These are phyloP conservation scores for Chrysolophus pictus DNA, from an alignment of 2,797 vertebrate genomes.

Conservation along the genomic window DNA sequence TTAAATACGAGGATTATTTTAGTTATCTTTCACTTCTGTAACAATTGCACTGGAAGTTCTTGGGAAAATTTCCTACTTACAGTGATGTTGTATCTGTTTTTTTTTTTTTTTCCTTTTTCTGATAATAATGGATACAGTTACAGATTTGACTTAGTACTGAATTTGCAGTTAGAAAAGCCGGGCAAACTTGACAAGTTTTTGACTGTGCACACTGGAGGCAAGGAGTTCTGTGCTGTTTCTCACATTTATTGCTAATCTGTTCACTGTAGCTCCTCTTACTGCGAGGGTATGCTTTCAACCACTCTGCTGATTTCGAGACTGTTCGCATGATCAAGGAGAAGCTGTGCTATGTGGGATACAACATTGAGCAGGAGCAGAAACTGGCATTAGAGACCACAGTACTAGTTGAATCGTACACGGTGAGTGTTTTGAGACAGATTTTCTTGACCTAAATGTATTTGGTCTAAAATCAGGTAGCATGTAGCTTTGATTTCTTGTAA, in stretches of 20 bases:
- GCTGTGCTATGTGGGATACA: conserved; percentile 91
- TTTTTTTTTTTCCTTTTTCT: neutral
- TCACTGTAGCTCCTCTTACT: conserved; percentile 83
- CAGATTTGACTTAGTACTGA: neutral
- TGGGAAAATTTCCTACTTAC: neutral
- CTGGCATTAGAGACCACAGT: conserved; percentile 91
- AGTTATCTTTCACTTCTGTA: neutral
- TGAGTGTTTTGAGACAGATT: conserved; percentile 72
- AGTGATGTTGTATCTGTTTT: neutral
- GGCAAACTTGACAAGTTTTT: fast-evolving
- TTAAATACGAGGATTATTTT: neutral
- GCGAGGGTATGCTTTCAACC: conserved; percentile 91
- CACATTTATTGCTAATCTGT: neutral
- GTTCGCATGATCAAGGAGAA: conserved; percentile 95
- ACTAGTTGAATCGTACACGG: conserved; percentile 90
- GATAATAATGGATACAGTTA: neutral
- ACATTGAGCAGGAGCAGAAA: conserved; percentile 93
- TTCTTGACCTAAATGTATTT: neutral
- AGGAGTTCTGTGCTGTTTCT: neutral
- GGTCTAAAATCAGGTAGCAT: neutral
- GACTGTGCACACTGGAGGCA: neutral
- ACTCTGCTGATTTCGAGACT: conserved; percentile 92
- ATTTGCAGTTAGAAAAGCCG: neutral
- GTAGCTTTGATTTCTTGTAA: neutral
- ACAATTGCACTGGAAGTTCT: neutral